Evolutionary conservation across 2,888 invertebrate genomes (phyloP), one percentile per base, ranked within the genome.

Genomic region (Alloplasta piceator): DNA sequence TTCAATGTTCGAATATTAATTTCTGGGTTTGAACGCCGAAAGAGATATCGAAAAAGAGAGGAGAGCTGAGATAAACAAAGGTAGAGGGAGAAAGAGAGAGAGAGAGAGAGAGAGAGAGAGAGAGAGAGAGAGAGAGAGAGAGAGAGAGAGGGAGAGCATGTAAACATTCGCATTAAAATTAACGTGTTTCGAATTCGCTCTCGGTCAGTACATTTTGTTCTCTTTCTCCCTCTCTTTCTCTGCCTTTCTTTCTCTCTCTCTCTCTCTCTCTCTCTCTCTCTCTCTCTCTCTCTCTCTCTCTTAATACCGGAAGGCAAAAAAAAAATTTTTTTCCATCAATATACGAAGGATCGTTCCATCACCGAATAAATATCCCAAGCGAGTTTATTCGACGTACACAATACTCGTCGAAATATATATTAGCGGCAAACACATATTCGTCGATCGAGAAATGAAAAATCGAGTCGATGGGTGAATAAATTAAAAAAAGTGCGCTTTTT

Each of bases 131-230:
- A 73, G 81, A 46, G 3, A 6, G 10, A 43, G 16, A 58, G 48
- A 73, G 52, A 26, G 6, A 63, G 46, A 68, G 70, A n/a, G 58
- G 64, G 73, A 74, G 68, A 78, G 78, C 70, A 70, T 70, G 75
- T 70, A 75, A 79, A 79, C 70, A 79, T 36, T 46, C 41, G 14
- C 52, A 66, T 26, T 43, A 70, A 52, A 70, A 70, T 70, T 52
- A 70, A 39, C 41, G 39, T 26, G 26, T 66, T 66, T 79, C 38
- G 6, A 9, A 36, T 9, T 46, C 46, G 64, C 52, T 52, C n/a
- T 52, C 52, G 6, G 6, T 52, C n/a, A n/a, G 12, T 14, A 12
- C 1, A 43, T 52, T 14, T 52, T n/a, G 7, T 50, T 56, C 58
- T 70, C 38, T 0, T 14, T 6, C 60, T 38, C n/a, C 39, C 38